A percentile compares a stretch with the other conserved stretches of the same genome.
These are phyloP conservation scores for Achatina immaculata DNA, from an alignment of 1,140 invertebrate genomes.

Conservation along the genomic window DNA sequence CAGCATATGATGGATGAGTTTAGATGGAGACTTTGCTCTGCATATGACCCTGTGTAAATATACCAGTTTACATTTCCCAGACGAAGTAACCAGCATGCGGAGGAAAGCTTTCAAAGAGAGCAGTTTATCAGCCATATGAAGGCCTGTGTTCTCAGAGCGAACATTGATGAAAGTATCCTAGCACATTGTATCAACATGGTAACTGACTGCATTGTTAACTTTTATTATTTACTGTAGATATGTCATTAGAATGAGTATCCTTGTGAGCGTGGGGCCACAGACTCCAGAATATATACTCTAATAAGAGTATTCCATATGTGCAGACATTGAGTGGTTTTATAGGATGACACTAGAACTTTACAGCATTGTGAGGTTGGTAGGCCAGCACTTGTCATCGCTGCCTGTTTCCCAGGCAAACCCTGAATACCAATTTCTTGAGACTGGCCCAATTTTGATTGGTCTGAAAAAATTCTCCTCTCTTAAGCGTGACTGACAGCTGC, in stretches of 20 bases:
- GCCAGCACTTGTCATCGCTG: no score
- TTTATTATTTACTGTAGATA: background rate
- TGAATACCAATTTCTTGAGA: no score
- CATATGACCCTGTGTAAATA: no score
- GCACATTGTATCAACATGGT: slow-evolving; percentile 33
- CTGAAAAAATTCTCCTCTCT: background rate
- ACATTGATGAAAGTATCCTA: slow-evolving; percentile 21
- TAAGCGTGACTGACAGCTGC: no score
- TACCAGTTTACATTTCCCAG: no score
- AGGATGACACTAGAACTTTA: background rate
- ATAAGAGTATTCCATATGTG: background rate
- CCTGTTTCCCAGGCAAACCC: no score
- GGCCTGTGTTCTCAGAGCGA: slow-evolving; percentile 13
- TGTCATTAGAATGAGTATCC: background rate
- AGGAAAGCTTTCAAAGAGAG: slow-evolving; percentile 3
- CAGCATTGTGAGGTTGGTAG: no score
- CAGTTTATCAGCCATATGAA: slow-evolving; percentile 20
- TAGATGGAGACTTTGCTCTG: no score
- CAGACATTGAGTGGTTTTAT: background rate
- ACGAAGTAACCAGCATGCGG: slow-evolving; percentile 9
- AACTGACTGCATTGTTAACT: background rate
- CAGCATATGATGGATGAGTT: no score
- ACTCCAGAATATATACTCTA: background rate
- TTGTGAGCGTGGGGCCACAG: background rate
- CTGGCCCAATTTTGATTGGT: no score